Conservation (phyloP, 2,888 invertebrate genomes). For the Scrobipalpa costella region DNA sequence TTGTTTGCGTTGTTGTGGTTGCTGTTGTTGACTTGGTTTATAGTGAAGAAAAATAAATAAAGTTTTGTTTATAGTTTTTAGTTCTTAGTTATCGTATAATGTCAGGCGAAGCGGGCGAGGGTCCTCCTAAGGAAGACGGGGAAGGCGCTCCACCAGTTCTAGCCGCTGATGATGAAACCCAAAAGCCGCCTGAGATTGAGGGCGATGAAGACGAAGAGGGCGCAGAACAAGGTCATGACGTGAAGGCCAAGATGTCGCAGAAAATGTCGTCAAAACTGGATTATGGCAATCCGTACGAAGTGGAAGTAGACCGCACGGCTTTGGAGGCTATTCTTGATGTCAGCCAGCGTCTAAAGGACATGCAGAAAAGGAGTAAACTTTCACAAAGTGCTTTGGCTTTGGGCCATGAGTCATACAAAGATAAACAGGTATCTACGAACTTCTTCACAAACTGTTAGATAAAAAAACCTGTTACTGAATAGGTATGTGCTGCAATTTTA, state of each 20-base stretch:
- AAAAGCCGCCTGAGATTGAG: not conserved
- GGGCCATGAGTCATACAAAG: conserved; percentile 73
- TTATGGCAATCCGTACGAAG: conserved; percentile 40
- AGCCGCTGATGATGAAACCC: no score
- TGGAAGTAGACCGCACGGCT: conserved; percentile 65
- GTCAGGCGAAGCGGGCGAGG: not conserved
- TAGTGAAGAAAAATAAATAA: conserved; percentile 5
- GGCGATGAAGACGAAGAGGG: not conserved
- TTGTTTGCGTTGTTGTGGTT: not conserved
- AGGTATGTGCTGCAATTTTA: not conserved
- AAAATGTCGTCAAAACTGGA: conserved; percentile 11
- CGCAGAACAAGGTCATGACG: no score
- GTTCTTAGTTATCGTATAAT: not conserved
- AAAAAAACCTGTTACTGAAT: not conserved
- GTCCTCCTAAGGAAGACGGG: not conserved
- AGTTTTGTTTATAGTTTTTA: not conserved
- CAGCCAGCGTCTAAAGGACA: conserved; percentile 60
- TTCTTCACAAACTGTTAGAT: not conserved
- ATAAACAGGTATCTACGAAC: conserved; percentile 65
- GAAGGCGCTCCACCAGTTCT: not conserved
- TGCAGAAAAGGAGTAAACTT: conserved; percentile 65
- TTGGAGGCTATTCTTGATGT: conserved; percentile 71
- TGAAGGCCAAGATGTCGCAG: not conserved
- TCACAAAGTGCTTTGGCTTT: conserved; percentile 70
- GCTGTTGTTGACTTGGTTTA: conserved; percentile 9